Conservation (phyloP, 2,113 vertebrate species). For the Amphilophus citrinellus region DNA sequence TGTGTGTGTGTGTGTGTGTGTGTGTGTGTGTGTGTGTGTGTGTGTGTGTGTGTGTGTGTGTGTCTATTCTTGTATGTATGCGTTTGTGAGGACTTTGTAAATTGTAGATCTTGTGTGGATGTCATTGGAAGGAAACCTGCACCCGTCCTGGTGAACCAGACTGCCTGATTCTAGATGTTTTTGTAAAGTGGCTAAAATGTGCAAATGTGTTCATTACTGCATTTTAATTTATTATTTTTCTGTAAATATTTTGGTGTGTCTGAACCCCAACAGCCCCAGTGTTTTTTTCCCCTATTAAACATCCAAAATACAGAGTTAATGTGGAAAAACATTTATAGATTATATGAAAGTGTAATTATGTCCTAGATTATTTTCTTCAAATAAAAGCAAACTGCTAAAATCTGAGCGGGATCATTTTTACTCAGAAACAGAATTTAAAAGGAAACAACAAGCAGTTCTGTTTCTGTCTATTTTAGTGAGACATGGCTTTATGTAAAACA, state of each 20-base stretch:
- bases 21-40: too few species aligned
- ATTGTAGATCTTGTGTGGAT: not conserved
- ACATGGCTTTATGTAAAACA: not conserved
- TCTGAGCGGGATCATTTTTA: not conserved
- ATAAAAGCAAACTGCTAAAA: slow-evolving; percentile 1
- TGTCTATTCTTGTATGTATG: not conserved
- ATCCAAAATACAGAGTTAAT: not conserved
- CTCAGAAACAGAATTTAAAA: not conserved
- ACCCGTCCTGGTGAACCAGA: not conserved
- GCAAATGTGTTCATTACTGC: not conserved
- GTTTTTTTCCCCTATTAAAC: not conserved
- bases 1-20: not conserved
- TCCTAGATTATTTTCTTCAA: slow-evolving; percentile 7
- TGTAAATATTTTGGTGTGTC: not conserved
- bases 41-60: not conserved
- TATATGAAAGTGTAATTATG: not conserved
- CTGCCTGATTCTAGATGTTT: not conserved
- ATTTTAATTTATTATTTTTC: not conserved
- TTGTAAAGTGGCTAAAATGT: not conserved
- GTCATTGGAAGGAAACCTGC: not conserved
- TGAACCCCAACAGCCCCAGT: not conserved
- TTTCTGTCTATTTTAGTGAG: not conserved
- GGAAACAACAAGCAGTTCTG: not conserved
- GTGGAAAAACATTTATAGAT: not conserved
- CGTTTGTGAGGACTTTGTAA: not conserved